These are phyloP conservation scores for Parnassius apollo DNA, from an alignment of 2,888 invertebrate species.

Conservation along the genomic window DNA sequence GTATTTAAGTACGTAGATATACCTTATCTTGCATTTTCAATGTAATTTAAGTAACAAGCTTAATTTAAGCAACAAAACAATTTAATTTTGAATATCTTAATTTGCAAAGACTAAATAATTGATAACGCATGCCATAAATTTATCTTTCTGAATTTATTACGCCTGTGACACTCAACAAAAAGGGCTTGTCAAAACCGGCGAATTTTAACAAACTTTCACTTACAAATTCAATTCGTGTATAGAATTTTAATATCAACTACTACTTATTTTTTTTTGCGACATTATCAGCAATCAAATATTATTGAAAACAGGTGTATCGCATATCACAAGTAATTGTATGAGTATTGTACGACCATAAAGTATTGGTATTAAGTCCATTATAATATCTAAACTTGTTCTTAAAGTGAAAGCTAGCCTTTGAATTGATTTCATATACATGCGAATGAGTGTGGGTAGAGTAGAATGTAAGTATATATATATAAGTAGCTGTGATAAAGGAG, in stretches of 20 bases:
- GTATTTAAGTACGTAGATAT: too few relatives aligned
- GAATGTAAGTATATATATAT: too few relatives aligned
- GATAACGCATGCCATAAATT: neutral
- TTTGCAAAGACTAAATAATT: slow-evolving; percentile 14
- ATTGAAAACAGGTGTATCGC: slow-evolving; percentile 4
- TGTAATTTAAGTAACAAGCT: too few relatives aligned
- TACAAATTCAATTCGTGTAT: neutral
- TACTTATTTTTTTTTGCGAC: neutral
- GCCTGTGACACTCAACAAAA: slow-evolving; percentile 1
- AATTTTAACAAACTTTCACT: slow-evolving; percentile 21
- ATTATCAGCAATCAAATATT: slow-evolving; percentile 7
- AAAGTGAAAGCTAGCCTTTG: slow-evolving; percentile 3
- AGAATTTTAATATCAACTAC: slow-evolving; percentile 14
- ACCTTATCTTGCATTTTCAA: too few relatives aligned
- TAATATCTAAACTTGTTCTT: neutral
- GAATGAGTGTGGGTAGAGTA: too few relatives aligned
- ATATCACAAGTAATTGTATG: slow-evolving; percentile 3
- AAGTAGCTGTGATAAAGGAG: too few relatives aligned
- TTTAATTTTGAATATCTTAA: slow-evolving; percentile 9
- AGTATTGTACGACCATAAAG: too few relatives aligned
- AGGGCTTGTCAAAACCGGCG: neutral
- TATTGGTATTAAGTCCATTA: too few relatives aligned
- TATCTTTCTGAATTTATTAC: neutral
- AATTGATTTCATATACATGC: too few relatives aligned
- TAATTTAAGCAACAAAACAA: neutral